Evolutionary conservation across 2,888 invertebrate species (phyloP).

Genomic region (Pachliopta kotzebuea): DNA sequence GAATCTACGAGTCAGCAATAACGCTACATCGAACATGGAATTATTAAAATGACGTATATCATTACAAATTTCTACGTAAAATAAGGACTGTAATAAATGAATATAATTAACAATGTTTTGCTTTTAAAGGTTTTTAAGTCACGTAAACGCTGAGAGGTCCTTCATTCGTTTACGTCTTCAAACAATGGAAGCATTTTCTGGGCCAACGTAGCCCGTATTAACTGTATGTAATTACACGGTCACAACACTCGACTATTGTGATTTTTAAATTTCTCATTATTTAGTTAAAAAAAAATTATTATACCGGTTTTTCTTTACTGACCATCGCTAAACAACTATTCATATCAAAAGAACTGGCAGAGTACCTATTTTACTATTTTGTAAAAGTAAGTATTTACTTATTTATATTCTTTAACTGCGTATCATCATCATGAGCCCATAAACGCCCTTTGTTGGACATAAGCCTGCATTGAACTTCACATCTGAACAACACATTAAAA

Average conservation of each 20-base stretch:
- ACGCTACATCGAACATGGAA: too few species aligned
- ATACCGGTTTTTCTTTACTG: neutral
- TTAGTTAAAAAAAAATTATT: neutral
- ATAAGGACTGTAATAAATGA: neutral
- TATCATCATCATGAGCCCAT: too few species aligned
- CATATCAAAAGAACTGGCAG: too few species aligned
- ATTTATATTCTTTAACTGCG: too few species aligned
- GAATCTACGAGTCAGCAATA: too few species aligned
- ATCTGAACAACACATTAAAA: too few species aligned
- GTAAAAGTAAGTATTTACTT: neutral
- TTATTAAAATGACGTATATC: too few species aligned
- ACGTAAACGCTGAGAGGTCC: conserved; percentile 8
- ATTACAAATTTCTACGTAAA: neutral
- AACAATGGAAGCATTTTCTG: conserved; percentile 21
- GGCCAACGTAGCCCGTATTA: conserved; percentile 14
- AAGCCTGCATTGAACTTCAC: too few species aligned
- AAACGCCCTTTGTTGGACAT: too few species aligned
- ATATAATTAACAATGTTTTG: neutral
- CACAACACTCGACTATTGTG: neutral
- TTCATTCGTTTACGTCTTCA: conserved; percentile 1
- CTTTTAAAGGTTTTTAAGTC: neutral
- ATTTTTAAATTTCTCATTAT: neutral
- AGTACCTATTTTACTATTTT: too few species aligned
- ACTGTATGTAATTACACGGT: conserved; percentile 16
- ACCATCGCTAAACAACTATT: too few species aligned